Conservation (phyloP, 1,140 invertebrate species). For the Pemphigus obesinymphae region DNA sequence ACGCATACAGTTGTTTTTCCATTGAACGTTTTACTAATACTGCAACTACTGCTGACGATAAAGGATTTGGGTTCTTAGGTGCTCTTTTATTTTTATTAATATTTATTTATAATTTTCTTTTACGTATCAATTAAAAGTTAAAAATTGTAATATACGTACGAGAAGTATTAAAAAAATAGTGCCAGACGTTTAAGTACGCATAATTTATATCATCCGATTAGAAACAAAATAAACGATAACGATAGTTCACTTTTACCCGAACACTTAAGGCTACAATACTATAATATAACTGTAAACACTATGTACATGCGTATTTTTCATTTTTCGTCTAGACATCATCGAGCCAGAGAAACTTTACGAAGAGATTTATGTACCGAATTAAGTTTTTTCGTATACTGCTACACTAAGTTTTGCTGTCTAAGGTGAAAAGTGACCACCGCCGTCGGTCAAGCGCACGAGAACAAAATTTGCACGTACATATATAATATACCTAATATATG, state of each 20-base stretch:
- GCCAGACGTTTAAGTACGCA: not conserved
- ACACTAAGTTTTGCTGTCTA: not conserved
- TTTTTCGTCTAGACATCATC: not conserved
- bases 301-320: not conserved
- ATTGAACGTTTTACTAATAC: not conserved
- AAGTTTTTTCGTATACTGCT: not conserved
- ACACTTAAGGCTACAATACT: constrained; percentile 21
- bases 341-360: not conserved
- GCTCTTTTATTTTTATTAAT: not conserved
- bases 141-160: not conserved
- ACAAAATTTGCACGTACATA: not conserved
- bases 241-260: constrained; percentile 34
- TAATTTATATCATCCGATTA: constrained; percentile 13
- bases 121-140: not conserved
- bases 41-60: not conserved
- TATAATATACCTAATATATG: not conserved
- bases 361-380: not conserved
- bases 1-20: constrained; percentile 4
- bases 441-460: not conserved
- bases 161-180: not conserved
- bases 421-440: not conserved
- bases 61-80: not conserved
- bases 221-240: constrained; percentile 5
- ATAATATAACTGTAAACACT: not conserved
- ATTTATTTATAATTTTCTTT: not conserved